Evolutionary conservation across 2,888 invertebrate genomes (phyloP), one percentile per base, ranked within the genome.

Genomic region (Latrodectus elegans): DNA sequence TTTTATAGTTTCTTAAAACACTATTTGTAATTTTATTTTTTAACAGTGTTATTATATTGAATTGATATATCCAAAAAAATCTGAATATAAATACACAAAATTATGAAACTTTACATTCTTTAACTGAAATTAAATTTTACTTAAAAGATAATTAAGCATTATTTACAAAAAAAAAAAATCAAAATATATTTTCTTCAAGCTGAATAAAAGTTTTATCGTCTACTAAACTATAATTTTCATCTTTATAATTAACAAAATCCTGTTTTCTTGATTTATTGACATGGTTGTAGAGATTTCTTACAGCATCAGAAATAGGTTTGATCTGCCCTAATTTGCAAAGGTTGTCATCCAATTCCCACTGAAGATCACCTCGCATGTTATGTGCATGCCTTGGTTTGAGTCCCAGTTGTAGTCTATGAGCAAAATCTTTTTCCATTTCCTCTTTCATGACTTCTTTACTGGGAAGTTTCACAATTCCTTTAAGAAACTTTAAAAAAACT

Each of bases 401-500:
- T 6, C 90, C 90, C 8, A 38, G 15, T 22, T 81, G 65, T 2
- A 80, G 10, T 73, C 90, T 60, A 0, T 77, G 17, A 51, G 64
- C 22, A 73, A 89, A 84, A 67, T 89, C 89, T 68, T 77, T 70
- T 79, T 94, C 93, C 90, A 94, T 95, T 80, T 95, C 94, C n/a
- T 91, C 91, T 0, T 93, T 91, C 96, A 96, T 96, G 90, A 94
- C 93, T 55, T 93, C 93, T 71, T 92, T 92, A 0, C 93, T 91
- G 0, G 96, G 96, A 15, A 96, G 92, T 11, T 92, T 90, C 90
- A 14, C 49, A 52, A 93, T 92, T 0, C 95, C 95, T 82, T 93
- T 94, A 92, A 96, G 94, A 67, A 94, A 94, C 55, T 94, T 93
- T 55, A 96, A 92, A 90, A 94, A 94, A 91, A 95, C 95, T 26